Evolutionary conservation across 2,888 invertebrate genomes (phyloP).

Genomic region (Platypus cylindrus): DNA sequence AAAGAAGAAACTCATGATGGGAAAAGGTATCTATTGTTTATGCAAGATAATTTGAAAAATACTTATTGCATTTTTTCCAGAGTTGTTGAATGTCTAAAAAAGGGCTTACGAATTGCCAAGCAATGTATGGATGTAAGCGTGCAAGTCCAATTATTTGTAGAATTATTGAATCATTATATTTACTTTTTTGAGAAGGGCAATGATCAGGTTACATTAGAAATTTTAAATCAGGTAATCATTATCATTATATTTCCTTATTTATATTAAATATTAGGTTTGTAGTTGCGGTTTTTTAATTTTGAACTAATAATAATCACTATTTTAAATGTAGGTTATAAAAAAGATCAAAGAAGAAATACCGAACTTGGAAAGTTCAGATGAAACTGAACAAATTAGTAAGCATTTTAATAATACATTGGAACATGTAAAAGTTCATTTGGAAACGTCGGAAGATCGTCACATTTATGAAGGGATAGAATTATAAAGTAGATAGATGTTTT

Average conservation of each 20-base stretch:
- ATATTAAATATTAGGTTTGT: not conserved
- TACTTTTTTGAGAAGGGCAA: conserved; percentile 81
- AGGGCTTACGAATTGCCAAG: conserved; percentile 86
- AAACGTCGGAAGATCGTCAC: conserved; percentile 48
- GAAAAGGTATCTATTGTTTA: conserved; percentile 53
- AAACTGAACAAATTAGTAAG: conserved; percentile 91
- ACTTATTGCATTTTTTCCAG: conserved; percentile 7
- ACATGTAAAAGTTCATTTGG: conserved; percentile 60
- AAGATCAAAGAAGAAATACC: conserved; percentile 90
- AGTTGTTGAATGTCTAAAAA: conserved; percentile 81
- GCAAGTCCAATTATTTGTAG: conserved; percentile 91
- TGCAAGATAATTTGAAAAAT: conserved; percentile 3
- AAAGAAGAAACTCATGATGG: conserved; percentile 71
- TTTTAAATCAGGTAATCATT: conserved; percentile 41
- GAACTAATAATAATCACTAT: not conserved
- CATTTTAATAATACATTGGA: conserved; percentile 86
- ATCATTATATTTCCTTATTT: not conserved
- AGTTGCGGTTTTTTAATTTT: not conserved
- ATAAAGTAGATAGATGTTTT: too few species aligned
- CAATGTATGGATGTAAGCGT: conserved; percentile 97
- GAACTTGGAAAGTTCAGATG: conserved; percentile 86
- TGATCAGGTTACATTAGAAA: conserved; percentile 33
- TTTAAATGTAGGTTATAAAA: conserved; percentile 45
- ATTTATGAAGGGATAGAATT: conserved; percentile 52
- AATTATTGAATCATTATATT: conserved; percentile 86